These are phyloP conservation scores for Epicauta chinensis DNA, from an alignment of 1,140 invertebrate species.

Conservation along the genomic window DNA sequence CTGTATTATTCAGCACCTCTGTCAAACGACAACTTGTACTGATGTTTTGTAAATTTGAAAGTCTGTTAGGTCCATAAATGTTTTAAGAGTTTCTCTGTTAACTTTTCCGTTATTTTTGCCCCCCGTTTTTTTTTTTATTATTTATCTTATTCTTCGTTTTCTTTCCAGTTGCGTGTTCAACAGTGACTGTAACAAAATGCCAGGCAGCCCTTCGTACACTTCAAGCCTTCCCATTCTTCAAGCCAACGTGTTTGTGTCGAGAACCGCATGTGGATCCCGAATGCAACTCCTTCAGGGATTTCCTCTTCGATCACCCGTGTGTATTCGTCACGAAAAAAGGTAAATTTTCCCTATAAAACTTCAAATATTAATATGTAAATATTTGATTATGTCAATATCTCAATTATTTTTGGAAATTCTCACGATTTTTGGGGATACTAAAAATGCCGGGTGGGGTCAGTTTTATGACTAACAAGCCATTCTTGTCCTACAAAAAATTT, in stretches of 20 bases:
- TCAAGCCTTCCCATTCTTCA: conserved; percentile 86
- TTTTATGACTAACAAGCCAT: too few relatives aligned
- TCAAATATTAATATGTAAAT: conserved; percentile 15
- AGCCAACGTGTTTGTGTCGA: conserved; percentile 83
- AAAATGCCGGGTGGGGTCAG: too few relatives aligned
- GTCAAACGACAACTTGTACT: conserved; percentile 12
- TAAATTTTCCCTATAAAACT: conserved; percentile 43
- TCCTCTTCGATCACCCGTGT: conserved; percentile 87
- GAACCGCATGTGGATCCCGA: conserved; percentile 83
- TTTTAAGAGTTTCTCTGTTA: conserved; percentile 7
- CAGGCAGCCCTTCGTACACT: conserved; percentile 79
- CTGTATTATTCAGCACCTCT: conserved; percentile 4
- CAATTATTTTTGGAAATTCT: neutral
- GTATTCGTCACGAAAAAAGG: conserved; percentile 82
- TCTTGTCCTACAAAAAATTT: too few relatives aligned
- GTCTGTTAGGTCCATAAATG: conserved; percentile 13
- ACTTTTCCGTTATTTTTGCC: neutral
- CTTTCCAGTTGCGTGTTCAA: conserved; percentile 83
- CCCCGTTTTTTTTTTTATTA: neutral
- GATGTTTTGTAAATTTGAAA: conserved; percentile 15
- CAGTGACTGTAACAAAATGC: conserved; percentile 85
- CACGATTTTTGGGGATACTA: too few relatives aligned
- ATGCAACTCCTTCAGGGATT: conserved; percentile 86
- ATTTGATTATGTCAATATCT: conserved; percentile 1
- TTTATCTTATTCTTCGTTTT: too few relatives aligned